Conservation (phyloP, 1,140 invertebrate species). For the Drosophila auraria region DNA sequence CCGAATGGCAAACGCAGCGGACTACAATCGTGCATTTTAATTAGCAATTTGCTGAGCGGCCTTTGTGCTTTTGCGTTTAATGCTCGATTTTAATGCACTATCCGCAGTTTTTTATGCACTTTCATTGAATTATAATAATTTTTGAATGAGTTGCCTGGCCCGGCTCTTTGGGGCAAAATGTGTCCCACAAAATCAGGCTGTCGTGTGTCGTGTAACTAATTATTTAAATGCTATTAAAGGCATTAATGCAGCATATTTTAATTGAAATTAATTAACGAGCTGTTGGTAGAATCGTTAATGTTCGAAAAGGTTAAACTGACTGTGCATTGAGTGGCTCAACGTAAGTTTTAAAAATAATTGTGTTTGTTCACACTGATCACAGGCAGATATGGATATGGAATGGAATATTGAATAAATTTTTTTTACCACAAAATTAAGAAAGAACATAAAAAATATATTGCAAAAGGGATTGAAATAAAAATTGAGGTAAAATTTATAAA, state of each 20-base stretch:
- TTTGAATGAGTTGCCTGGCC: constrained; percentile 9
- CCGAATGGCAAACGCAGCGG: constrained; percentile 29
- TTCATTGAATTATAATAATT: constrained; percentile 60
- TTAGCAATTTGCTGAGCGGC: constrained; percentile 56
- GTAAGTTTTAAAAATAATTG: constrained; percentile 14
- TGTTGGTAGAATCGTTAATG: constrained; percentile 50
- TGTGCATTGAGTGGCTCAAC: constrained; percentile 17
- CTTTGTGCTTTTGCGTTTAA: constrained; percentile 49
- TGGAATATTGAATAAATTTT: neutral
- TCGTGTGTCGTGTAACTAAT: constrained; percentile 67
- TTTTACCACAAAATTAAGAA: neutral
- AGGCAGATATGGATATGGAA: neutral
- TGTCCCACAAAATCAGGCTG: constrained; percentile 6
- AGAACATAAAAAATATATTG: no score
- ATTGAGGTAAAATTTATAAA: neutral
- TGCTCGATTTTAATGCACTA: constrained; percentile 65
- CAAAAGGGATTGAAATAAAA: neutral
- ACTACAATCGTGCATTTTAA: constrained; percentile 66
- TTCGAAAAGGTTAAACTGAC: constrained; percentile 19
- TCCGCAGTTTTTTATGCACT: constrained; percentile 45
- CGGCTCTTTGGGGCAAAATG: neutral
- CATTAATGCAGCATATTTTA: constrained; percentile 70
- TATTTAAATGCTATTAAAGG: constrained; percentile 72
- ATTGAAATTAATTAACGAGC: constrained; percentile 75
- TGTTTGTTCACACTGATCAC: neutral